Evolutionary conservation across 23 tunicate species (phyloP).

Genomic region (Diplosoma virens): DNA sequence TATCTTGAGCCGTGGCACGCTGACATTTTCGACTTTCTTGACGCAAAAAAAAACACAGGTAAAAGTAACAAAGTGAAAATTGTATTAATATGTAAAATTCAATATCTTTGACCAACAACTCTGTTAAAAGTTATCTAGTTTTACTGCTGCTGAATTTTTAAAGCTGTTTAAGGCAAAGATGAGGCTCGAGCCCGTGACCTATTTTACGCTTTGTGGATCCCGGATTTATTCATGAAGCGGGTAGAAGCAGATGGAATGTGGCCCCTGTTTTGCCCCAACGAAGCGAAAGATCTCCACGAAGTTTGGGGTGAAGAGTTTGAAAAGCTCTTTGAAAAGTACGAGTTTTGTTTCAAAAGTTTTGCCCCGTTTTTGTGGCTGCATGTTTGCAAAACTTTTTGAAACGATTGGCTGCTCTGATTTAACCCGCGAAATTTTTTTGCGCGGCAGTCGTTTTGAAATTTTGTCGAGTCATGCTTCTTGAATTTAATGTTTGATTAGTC

Average conservation of each 20-base stretch:
- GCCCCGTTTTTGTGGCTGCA: too few species aligned
- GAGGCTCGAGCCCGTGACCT: conserved; percentile 95
- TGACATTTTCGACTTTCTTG: conserved; percentile 96
- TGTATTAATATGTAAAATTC: too few species aligned
- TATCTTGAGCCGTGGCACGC: conserved; percentile 99
- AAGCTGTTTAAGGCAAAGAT: conserved; percentile 76
- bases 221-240: conserved; percentile 97
- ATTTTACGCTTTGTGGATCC: conserved; percentile 98
- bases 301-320: conserved; percentile 98
- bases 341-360: not conserved
- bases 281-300: conserved; percentile 83
- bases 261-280: conserved; percentile 97
- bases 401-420: too few species aligned
- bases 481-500: too few species aligned
- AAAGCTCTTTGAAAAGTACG: conserved; percentile 72
- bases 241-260: conserved; percentile 85
- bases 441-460: too few species aligned
- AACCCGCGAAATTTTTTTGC: too few species aligned
- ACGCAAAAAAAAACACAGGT: conserved; percentile 95
- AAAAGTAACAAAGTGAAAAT: too few species aligned
- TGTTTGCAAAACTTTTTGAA: too few species aligned
- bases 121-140: too few species aligned
- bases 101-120: too few species aligned
- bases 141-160: too few species aligned
- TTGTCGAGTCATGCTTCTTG: too few species aligned